These are phyloP conservation scores for Asbolus verrucosus DNA, from an alignment of 1,140 invertebrate species.

Conservation along the genomic window DNA sequence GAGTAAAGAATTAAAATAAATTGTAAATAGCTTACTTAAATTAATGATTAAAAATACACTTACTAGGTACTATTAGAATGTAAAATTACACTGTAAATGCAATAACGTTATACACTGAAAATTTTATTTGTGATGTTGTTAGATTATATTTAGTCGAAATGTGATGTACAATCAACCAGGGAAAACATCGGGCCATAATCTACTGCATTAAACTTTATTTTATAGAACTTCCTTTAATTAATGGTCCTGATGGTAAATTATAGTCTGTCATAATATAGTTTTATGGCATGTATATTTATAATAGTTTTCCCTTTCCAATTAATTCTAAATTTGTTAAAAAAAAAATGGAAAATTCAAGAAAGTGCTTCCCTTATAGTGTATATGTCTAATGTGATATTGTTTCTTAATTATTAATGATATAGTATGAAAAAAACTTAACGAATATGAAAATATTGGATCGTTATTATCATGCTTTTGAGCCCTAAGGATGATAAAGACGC, in stretches of 20 bases:
- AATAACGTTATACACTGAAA: constrained; percentile 49
- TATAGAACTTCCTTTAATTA: not conserved
- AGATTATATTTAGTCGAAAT: constrained; percentile 32
- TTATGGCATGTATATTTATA: constrained; percentile 1
- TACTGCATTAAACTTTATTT: constrained; percentile 13
- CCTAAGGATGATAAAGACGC: constrained; percentile 45
- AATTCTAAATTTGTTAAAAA: constrained; percentile 34
- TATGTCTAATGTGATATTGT: constrained; percentile 47
- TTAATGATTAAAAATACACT: not conserved
- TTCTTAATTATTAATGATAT: constrained; percentile 30
- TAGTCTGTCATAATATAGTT: constrained; percentile 25
- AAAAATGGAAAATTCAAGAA: constrained; percentile 35
- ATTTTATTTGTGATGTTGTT: constrained; percentile 51
- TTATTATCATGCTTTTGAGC: constrained; percentile 48
- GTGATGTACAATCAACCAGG: constrained; percentile 54
- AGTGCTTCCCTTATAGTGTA: constrained; percentile 44
- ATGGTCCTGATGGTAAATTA: constrained; percentile 16
- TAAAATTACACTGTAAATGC: constrained; percentile 40
- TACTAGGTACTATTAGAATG: constrained; percentile 5
- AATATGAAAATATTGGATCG: constrained; percentile 29
- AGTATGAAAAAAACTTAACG: constrained; percentile 14
- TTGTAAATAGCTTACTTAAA: constrained; percentile 14
- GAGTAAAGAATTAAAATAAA: constrained; percentile 15
- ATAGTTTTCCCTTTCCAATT: constrained; percentile 26
- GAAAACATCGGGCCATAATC: constrained; percentile 37